Conservation (phyloP, 2,113 vertebrate genomes). For the Rhombomys opimus region DNA sequence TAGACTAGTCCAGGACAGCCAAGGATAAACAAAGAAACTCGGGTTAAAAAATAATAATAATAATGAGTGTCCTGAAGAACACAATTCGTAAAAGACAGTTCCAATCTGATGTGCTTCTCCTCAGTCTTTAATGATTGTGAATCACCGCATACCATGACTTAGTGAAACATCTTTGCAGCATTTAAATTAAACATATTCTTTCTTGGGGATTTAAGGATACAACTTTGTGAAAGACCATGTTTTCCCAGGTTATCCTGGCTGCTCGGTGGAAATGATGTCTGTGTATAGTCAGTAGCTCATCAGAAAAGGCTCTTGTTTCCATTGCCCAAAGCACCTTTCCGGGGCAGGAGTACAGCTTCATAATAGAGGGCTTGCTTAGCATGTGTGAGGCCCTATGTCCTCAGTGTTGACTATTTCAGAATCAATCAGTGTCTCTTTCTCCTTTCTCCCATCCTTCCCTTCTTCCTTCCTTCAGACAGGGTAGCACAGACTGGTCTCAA, state of each 20-base stretch:
- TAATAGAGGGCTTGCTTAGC: too few relatives aligned
- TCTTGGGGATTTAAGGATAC: background rate
- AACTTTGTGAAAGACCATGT: conserved; percentile 4
- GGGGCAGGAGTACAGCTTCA: background rate
- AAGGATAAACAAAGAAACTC: too few relatives aligned
- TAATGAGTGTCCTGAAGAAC: background rate
- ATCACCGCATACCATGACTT: conserved; percentile 5
- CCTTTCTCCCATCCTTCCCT: background rate
- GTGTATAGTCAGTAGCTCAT: background rate
- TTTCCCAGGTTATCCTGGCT: background rate
- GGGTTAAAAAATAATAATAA: background rate
- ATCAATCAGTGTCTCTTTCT: background rate
- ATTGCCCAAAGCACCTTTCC: background rate
- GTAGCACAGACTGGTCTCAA: background rate
- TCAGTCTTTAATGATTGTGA: background rate
- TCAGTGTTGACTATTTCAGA: background rate
- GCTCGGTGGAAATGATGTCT: background rate
- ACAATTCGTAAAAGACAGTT: background rate
- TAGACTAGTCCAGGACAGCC: too few relatives aligned
- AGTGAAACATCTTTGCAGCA: background rate
- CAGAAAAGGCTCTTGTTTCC: background rate
- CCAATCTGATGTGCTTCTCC: background rate
- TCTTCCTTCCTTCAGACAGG: background rate
- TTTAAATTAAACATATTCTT: conserved; percentile 30
- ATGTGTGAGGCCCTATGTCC: background rate